These are phyloP conservation scores for Leptothorax acervorum DNA, from an alignment of 2,888 invertebrate species.

Conservation along the genomic window DNA sequence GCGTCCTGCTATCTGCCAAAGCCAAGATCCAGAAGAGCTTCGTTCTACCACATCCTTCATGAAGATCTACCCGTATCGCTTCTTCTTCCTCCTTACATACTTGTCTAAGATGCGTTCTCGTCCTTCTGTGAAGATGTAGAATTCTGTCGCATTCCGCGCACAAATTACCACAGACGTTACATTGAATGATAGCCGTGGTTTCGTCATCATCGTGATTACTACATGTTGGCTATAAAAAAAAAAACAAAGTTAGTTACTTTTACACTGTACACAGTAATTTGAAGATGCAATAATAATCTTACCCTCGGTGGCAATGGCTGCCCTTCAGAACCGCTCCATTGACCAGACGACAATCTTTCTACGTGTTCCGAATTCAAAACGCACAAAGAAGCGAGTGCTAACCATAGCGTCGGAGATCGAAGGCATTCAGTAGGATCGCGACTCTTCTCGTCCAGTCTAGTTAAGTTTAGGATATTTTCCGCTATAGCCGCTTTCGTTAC, in stretches of 20 bases:
- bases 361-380: constrained; percentile 97
- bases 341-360: constrained; percentile 92
- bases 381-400: constrained; percentile 96
- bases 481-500: constrained; percentile 96
- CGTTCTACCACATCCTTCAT: constrained; percentile 97
- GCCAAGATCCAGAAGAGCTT: constrained; percentile 98
- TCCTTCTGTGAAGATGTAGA: constrained; percentile 95
- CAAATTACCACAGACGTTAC: constrained; percentile 95
- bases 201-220: constrained; percentile 98
- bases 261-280: not conserved
- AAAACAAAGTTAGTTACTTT: constrained; percentile 38
- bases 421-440: constrained; percentile 93
- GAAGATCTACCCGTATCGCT: constrained; percentile 98
- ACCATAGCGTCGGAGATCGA: constrained; percentile 94
- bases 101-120: constrained; percentile 94
- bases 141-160: constrained; percentile 99
- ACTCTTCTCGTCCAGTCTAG: constrained; percentile 92
- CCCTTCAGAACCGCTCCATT: constrained; percentile 90
- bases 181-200: constrained; percentile 96
- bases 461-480: constrained; percentile 93
- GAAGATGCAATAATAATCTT: constrained; percentile 52
- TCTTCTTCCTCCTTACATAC: constrained; percentile 98
- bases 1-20: constrained; percentile 96
- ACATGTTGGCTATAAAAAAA: constrained; percentile 90
- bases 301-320: constrained; percentile 87